Evolutionary conservation across 2,797 vertebrate species (phyloP).

Genomic region (Sebastes oblongus): DNA sequence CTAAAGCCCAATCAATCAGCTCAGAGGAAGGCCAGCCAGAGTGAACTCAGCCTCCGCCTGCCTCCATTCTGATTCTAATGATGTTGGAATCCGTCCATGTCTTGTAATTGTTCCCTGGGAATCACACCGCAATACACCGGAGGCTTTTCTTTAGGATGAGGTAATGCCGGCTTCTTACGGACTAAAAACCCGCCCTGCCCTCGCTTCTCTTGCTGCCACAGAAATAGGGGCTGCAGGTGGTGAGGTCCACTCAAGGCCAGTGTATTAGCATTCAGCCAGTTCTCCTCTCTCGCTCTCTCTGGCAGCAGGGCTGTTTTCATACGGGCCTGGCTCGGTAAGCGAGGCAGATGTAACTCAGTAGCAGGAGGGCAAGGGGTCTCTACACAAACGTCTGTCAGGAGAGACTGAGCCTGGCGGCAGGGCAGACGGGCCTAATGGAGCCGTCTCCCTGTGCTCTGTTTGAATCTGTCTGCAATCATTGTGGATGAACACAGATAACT

Average conservation of each 20-base stretch:
- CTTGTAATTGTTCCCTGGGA: slow-evolving; percentile 55
- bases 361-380: slow-evolving; percentile 57
- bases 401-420: slow-evolving; percentile 20
- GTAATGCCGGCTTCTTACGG: slow-evolving; percentile 20
- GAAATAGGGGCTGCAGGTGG: slow-evolving; percentile 49
- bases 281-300: slow-evolving; percentile 9
- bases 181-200: slow-evolving; percentile 2
- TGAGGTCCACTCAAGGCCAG: slow-evolving; percentile 41
- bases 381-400: slow-evolving; percentile 54
- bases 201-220: slow-evolving; percentile 24
- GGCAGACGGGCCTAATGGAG: slow-evolving; percentile 25
- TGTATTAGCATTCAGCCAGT: slow-evolving; percentile 54
- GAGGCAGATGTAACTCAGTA: slow-evolving; percentile 60
- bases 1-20: slow-evolving; percentile 62
- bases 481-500: slow-evolving; percentile 38
- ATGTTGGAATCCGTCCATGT: slow-evolving; percentile 64
- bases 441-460: slow-evolving; percentile 1
- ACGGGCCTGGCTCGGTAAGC: slow-evolving; percentile 43
- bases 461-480: slow-evolving; percentile 38
- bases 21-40: slow-evolving; percentile 49
- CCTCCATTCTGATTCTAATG: slow-evolving; percentile 66
- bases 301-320: slow-evolving; percentile 15
- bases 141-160: slow-evolving; percentile 36
- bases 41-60: slow-evolving; percentile 44
- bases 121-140: slow-evolving; percentile 25